Percentiles rank a stretch among this genome's conserved stretches.
Conservation (phyloP, 2,113 vertebrate genomes). For the Gallinago undulata region DNA sequence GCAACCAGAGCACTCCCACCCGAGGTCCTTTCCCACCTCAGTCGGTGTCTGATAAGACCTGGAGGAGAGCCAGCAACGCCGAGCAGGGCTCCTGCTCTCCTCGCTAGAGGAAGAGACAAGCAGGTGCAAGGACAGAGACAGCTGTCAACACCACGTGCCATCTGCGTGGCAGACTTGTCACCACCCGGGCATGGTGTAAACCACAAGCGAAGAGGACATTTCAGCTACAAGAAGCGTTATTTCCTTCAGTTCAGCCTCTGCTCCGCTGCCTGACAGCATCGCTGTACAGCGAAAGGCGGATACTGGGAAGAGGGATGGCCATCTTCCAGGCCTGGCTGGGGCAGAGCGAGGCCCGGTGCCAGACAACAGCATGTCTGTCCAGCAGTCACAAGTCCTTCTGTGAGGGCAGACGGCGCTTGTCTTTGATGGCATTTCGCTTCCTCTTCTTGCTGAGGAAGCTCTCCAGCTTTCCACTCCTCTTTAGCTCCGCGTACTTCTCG, state of each 20-base stretch:
- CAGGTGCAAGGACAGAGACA: neutral
- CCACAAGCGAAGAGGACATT: neutral
- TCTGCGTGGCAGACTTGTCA: neutral
- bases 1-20: neutral
- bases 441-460: slow-evolving; percentile 92
- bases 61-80: neutral
- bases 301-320: neutral
- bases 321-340: neutral
- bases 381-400: slow-evolving; percentile 57
- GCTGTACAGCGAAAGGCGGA: neutral
- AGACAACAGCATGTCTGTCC: neutral
- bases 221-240: neutral
- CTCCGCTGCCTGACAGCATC: neutral
- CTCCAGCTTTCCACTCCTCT: slow-evolving; percentile 90
- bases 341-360: neutral
- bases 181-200: neutral
- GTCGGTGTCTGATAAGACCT: neutral
- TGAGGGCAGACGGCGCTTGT: slow-evolving; percentile 83
- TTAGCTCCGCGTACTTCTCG: slow-evolving; percentile 87
- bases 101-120: neutral
- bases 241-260: neutral
- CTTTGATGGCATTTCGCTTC: slow-evolving; percentile 91
- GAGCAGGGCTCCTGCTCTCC: neutral
- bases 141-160: neutral
- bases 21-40: neutral